Evolutionary conservation across 2,888 invertebrate species (phyloP).

Genomic region (Tortrix viridana): DNA sequence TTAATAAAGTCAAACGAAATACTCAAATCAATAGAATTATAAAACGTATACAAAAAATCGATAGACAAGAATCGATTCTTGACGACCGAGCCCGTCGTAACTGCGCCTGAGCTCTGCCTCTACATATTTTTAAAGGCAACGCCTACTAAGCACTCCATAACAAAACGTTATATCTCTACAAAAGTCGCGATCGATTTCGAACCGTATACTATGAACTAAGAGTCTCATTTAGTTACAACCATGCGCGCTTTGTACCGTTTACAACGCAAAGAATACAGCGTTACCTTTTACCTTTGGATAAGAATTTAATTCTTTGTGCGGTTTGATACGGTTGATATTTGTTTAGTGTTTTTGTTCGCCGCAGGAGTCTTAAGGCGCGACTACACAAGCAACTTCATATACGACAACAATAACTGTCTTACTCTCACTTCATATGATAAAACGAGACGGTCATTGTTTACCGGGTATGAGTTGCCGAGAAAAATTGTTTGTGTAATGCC

Average conservation of each 20-base stretch:
- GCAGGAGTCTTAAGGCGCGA: not conserved
- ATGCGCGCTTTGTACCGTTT: too few species aligned
- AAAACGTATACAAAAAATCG: constrained; percentile 24
- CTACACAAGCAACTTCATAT: too few species aligned
- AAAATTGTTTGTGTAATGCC: too few species aligned
- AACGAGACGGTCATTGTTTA: too few species aligned
- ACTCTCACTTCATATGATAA: too few species aligned
- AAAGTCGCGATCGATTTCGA: too few species aligned
- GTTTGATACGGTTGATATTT: constrained; percentile 1
- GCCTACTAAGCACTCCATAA: constrained; percentile 13
- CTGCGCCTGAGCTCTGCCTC: constrained; percentile 30
- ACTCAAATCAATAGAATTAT: constrained; percentile 51
- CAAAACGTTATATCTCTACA: not conserved
- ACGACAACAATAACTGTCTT: too few species aligned
- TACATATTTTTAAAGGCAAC: constrained; percentile 36
- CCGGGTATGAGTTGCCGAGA: too few species aligned
- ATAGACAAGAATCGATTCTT: constrained; percentile 34
- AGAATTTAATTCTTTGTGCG: not conserved
- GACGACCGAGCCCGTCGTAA: constrained; percentile 29
- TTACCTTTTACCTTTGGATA: not conserved
- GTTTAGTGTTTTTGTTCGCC: not conserved
- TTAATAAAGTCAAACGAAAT: constrained; percentile 62
- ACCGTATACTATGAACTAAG: too few species aligned
- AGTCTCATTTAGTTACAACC: too few species aligned
- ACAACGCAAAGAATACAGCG: too few species aligned